Percentiles rank a stretch among this genome's conserved stretches.
phyloP scores from a whole-genome alignment of 2,797 vertebrate species.

The Parauchenoglanis punctatus region DNA sequence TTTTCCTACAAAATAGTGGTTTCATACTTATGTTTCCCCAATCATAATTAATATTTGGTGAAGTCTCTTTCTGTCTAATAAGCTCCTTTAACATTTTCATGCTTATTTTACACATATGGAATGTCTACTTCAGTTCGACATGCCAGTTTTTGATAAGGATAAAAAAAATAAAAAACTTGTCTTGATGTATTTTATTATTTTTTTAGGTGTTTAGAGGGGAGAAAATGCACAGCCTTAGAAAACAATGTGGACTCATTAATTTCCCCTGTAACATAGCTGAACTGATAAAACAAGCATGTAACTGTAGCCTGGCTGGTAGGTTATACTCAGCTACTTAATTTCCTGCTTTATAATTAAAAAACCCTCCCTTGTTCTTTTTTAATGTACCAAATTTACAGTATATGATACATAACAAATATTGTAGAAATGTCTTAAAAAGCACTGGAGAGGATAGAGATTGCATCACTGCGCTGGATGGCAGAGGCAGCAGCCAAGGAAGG shows the following conservation, averaged over 20 bases:
- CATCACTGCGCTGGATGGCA: slow-evolving; percentile 17
- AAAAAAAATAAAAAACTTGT: not conserved
- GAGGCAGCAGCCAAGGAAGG: slow-evolving; percentile 11
- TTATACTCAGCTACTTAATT: not conserved
- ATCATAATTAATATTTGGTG: not conserved
- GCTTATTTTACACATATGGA: not conserved
- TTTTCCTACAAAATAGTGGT: not conserved
- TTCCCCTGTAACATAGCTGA: not conserved
- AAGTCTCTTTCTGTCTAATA: not conserved
- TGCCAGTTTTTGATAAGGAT: not conserved
- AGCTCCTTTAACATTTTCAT: not conserved
- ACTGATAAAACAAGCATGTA: too few species aligned
- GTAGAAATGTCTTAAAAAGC: not conserved
- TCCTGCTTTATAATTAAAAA: not conserved
- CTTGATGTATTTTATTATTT: too few species aligned
- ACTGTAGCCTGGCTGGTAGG: not conserved
- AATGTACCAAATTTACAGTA: not conserved
- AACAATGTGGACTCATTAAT: not conserved
- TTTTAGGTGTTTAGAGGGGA: too few species aligned
- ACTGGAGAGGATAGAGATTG: not conserved
- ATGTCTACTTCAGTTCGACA: not conserved
- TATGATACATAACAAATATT: not conserved
- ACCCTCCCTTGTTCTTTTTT: not conserved
- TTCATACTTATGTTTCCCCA: not conserved
- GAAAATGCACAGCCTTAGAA: not conserved